These are phyloP conservation scores for Latheticus oryzae DNA, from an alignment of 2,888 invertebrate species.

Conservation along the genomic window DNA sequence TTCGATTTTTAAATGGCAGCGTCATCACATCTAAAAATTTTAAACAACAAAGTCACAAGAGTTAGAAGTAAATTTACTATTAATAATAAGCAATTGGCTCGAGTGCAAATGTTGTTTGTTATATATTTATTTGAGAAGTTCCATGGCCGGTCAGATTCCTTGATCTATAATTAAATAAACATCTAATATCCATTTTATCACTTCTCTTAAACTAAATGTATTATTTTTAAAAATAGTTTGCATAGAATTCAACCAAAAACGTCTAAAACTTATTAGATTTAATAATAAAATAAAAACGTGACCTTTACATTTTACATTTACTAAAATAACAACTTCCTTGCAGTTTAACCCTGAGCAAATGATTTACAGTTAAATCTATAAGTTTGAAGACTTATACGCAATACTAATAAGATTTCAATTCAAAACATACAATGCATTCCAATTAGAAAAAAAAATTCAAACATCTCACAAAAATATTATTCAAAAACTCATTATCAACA, in stretches of 20 bases:
- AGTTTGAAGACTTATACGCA: slow-evolving; percentile 28
- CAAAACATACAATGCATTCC: too few species aligned
- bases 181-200: slow-evolving; percentile 19
- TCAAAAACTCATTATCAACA: too few species aligned
- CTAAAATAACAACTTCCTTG: slow-evolving; percentile 40
- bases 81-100: slow-evolving; percentile 20
- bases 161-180: slow-evolving; percentile 49
- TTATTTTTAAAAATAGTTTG: slow-evolving; percentile 17
- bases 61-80: too few species aligned
- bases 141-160: slow-evolving; percentile 49
- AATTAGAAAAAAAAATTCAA: too few species aligned
- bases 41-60: too few species aligned
- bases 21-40: slow-evolving; percentile 4
- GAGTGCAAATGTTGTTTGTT: slow-evolving; percentile 29
- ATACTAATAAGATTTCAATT: slow-evolving; percentile 6
- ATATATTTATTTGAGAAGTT: slow-evolving; percentile 41
- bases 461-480: too few species aligned
- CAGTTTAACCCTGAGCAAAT: slow-evolving; percentile 40
- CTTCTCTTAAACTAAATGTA: slow-evolving; percentile 15
- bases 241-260: slow-evolving; percentile 1
- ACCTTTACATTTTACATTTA: slow-evolving; percentile 45
- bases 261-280: slow-evolving; percentile 1
- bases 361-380: slow-evolving; percentile 36
- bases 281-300: slow-evolving; percentile 28
- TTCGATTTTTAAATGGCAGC: too few species aligned